These are phyloP conservation scores for Rhabditophanes sp. DNA, from an alignment of 2,888 invertebrate genomes.

Conservation along the genomic window DNA sequence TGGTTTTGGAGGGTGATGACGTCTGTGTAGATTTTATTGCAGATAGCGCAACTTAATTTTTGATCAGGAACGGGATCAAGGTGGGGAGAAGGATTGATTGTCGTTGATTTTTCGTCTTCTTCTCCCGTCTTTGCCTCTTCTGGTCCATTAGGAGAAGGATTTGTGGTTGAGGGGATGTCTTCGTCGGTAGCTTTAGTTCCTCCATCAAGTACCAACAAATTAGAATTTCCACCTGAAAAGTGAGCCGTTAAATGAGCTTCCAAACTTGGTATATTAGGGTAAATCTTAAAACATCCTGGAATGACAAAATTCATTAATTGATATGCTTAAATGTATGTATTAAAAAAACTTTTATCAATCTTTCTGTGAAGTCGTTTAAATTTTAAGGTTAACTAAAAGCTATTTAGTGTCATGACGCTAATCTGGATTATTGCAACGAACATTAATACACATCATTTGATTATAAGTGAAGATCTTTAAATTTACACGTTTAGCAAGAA, in stretches of 20 bases:
- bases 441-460: too few species aligned
- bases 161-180: slow-evolving; percentile 1
- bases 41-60: slow-evolving; percentile 5
- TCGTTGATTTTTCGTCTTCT: neutral
- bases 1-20: slow-evolving; percentile 13
- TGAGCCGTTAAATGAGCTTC: slow-evolving; percentile 30
- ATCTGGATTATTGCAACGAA: too few species aligned
- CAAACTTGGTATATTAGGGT: slow-evolving; percentile 23
- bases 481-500: too few species aligned
- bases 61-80: slow-evolving; percentile 6
- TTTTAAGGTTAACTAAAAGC: too few species aligned
- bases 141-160: slow-evolving; percentile 1
- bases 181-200: slow-evolving; percentile 6
- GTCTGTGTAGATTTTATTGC: slow-evolving; percentile 6
- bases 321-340: too few species aligned
- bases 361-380: too few species aligned
- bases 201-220: neutral
- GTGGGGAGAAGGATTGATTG: neutral
- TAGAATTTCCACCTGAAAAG: slow-evolving; percentile 11
- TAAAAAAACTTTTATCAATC: too few species aligned
- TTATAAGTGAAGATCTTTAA: too few species aligned
- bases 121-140: slow-evolving; percentile 1
- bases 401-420: too few species aligned
- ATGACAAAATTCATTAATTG: too few species aligned
- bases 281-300: slow-evolving; percentile 25